Evolutionary conservation across 2,113 vertebrate species (phyloP).

Genomic region (Xenopus tropicalis): UCB_Xtro_10.0 CM004450.2:109906501-109907000

Average conservation of each 20-base stretch:
- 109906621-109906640: background rate
- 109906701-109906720: background rate
- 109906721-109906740: background rate
- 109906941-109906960: background rate
- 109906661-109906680: background rate
- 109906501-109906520: too few species aligned
- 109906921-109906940: too few species aligned
- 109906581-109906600: background rate
- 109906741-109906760: background rate
- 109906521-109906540: too few species aligned
- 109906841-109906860: too few species aligned
- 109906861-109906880: too few species aligned
- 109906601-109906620: conserved; percentile 21
- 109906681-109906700: background rate
- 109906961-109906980: background rate
- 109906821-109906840: too few species aligned
- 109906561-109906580: background rate
- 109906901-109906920: too few species aligned
- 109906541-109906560: background rate
- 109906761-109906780: too few species aligned
- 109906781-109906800: too few species aligned
- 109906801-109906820: too few species aligned
- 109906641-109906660: background rate
- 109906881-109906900: too few species aligned
- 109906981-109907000: background rate